Conservation (phyloP, 2,888 invertebrate species). For the Standfussiana lucernea region DNA sequence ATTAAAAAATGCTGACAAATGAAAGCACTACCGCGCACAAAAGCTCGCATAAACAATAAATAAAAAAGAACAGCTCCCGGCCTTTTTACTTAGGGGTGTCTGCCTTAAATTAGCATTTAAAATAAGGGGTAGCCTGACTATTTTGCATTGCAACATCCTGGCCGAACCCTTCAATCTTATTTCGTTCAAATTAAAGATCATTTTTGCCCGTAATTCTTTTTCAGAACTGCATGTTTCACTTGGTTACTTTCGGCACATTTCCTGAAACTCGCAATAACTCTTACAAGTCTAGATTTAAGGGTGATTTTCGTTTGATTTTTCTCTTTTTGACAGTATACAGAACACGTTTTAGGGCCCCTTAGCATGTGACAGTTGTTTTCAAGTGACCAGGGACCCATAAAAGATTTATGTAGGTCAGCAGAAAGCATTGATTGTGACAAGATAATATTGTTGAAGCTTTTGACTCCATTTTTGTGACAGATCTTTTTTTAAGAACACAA, state of each 20-base stretch:
- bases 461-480: slow-evolving; percentile 54
- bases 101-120: slow-evolving; percentile 79
- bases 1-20: slow-evolving; percentile 32
- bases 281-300: neutral
- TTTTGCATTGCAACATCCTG: neutral
- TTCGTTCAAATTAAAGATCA: neutral
- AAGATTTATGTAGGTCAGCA: slow-evolving; percentile 78
- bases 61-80: slow-evolving; percentile 45
- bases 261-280: neutral
- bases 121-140: slow-evolving; percentile 75
- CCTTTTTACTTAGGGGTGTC: slow-evolving; percentile 67
- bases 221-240: neutral
- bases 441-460: slow-evolving; percentile 64
- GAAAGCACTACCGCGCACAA: slow-evolving; percentile 2
- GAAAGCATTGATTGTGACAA: slow-evolving; percentile 64
- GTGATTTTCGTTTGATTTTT: slow-evolving; percentile 8
- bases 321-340: neutral
- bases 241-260: neutral
- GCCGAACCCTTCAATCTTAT: neutral
- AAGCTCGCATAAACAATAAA: slow-evolving; percentile 23
- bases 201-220: neutral
- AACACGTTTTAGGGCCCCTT: slow-evolving; percentile 6
- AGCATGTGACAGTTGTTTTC: slow-evolving; percentile 55
- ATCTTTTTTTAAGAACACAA: slow-evolving; percentile 25
- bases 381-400: slow-evolving; percentile 61